Base-by-base conservation (phyloP, 2,113 vertebrate species). In the Cottus gobio region DNA sequence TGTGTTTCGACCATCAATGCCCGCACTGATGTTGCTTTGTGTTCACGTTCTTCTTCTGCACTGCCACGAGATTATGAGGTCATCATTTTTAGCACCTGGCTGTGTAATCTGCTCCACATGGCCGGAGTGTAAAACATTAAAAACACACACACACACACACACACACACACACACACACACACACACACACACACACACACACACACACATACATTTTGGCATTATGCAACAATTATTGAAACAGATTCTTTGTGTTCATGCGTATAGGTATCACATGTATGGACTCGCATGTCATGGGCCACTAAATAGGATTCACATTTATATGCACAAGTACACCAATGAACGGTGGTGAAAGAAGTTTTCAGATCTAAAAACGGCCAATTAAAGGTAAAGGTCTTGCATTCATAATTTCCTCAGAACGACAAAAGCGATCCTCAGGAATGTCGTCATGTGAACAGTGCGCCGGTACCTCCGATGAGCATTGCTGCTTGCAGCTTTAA, bases 1-100 rank as follows among this genome's bases (percentile, higher is more conserved):
- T 77, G 75, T 64, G 31, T 80, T 82, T 37, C 57, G 64, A 30
- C 60, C 54, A 31, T 31, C 64, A 28, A 31, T 39, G 56, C 16
- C 16, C 5, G 44, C 28, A 18, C 54, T 66, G 31, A 7, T 3
- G 20, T 18, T 28, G 56, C 68, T 37, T 22, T 44, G 20, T 76
- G 30, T 79, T 54, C 11, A 3, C 30, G 50, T 75, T 76, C 65
- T 18, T 37, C 44, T 46, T 81, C 75, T 61, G 26, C 56, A 13
- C 78, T 28, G 44, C 54, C 70, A 24, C 50, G 57, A n/a, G 82
- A 36, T 3, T 50, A 73, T 79, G 71, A 79, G 65, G 54, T 89
- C 82, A 87, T 30, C n/a, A 15, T 58, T 66, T 78, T 65, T 82
- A 24, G 34, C 68, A 83, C 37, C 24, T 36, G 71, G 15, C 62